Conservation (phyloP, 1,140 invertebrate genomes). For the Myzus persicae region DNA sequence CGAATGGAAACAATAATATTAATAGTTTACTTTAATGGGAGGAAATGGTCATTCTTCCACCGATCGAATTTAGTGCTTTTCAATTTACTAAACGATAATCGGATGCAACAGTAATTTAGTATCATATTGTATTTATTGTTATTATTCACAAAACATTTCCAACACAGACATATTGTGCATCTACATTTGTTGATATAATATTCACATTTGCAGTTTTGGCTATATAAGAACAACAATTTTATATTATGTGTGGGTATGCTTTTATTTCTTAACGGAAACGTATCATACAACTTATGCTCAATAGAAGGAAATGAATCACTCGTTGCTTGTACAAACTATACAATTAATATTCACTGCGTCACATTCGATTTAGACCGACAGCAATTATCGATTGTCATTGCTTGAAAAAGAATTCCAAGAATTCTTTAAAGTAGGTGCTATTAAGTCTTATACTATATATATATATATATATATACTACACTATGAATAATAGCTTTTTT, state of each 20-base stretch:
- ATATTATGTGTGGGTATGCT: neutral
- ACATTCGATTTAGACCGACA: neutral
- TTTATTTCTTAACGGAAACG: neutral
- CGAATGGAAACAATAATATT: neutral
- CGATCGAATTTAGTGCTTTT: neutral
- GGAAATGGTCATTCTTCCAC: neutral
- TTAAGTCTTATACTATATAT: no score
- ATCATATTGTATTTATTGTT: neutral
- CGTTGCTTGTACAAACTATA: neutral
- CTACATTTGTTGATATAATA: neutral
- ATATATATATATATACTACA: neutral
- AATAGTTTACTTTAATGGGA: neutral
- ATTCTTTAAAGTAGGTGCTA: neutral
- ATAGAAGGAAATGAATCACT: neutral
- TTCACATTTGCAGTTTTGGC: neutral
- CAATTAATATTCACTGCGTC: neutral
- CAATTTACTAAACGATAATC: neutral
- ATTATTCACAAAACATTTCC: neutral
- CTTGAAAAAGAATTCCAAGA: no score
- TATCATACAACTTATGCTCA: neutral
- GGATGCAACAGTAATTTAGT: neutral
- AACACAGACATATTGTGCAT: neutral
- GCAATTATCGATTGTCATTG: neutral
- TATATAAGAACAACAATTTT: neutral
- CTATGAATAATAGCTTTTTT: neutral